Evolutionary conservation across 2,888 invertebrate genomes (phyloP), one percentile per base, ranked within the genome.

Genomic region (Lasioglossum lativentre): DNA sequence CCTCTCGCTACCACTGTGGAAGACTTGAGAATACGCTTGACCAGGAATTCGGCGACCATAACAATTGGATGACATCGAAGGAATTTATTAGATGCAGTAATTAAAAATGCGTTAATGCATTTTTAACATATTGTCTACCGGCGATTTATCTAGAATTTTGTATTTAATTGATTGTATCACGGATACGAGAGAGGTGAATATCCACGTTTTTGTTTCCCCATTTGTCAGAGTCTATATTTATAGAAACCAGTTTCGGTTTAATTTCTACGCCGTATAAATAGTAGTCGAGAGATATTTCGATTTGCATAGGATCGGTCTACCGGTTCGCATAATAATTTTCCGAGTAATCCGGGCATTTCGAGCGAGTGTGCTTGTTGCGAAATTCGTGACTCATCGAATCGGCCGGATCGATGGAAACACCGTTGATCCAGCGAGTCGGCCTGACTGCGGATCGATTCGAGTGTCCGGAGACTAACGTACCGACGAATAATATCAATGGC

Each of bases 401-500:
- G 45, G 30, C 34, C 19, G 52, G 56, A 45, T 76, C 56, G 70
- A 19, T 27, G 34, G 70, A 75, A 81, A 68, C 56, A n/a, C 34
- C 16, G 56, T 68, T 12, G 56, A 56, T 56, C n/a, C 56, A 10
- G n/a, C 10, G 10, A n/a, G n/a, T 56, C 12, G 56, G 10, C 12
- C 10, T 1, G n/a, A n/a, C n/a, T n/a, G n/a, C n/a, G 23, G 56
- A 56, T 56, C 56, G 23, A 56, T 56, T 4, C 1, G 34, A 56
- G n/a, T 2, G 23, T 52, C 23, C 42, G 72, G 14, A 45, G 68
- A 70, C 47, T 34, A 45, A 19, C 14, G n/a, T 30, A 66, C 71
- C 75, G 75, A 72, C 84, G 84, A 85, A 75, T 75, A 78, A 78
- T 85, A 78, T 85, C 85, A 85, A 74, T 79, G 85, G 80, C 73